A percentile compares a stretch with the other conserved stretches of the same genome.
These are phyloP conservation scores for Centroberyx gerrardi DNA, from an alignment of 2,797 vertebrate species.

Conservation along the genomic window DNA sequence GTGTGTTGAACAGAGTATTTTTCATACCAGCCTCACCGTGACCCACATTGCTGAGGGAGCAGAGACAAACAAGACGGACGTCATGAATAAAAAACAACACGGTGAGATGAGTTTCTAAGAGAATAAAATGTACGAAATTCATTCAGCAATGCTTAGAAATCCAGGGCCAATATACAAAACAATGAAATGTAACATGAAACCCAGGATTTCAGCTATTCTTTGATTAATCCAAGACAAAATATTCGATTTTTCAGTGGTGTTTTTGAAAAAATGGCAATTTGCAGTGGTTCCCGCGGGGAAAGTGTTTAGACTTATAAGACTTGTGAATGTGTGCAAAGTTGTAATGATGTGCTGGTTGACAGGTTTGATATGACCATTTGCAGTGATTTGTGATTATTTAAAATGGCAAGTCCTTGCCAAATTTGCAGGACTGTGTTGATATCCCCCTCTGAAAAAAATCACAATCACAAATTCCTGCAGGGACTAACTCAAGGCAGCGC, in stretches of 20 bases:
- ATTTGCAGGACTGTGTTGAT: constrained; percentile 6
- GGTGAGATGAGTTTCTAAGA: not conserved
- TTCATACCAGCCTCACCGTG: constrained; percentile 11
- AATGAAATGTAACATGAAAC: not conserved
- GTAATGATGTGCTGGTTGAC: not conserved
- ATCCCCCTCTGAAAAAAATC: not conserved
- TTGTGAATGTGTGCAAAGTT: not conserved
- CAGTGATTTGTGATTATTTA: not conserved
- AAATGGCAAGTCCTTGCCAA: not conserved
- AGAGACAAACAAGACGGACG: not conserved
- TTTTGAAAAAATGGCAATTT: not conserved
- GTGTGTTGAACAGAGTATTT: not conserved
- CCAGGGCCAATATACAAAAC: not conserved
- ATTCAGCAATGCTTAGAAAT: not conserved
- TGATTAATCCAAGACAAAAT: not conserved
- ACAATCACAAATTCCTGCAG: not conserved
- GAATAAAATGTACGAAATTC: not conserved
- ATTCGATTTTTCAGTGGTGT: not conserved
- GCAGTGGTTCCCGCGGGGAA: not conserved
- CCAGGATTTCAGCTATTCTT: not conserved
- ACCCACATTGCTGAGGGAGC: constrained; percentile 5
- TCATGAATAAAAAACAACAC: not conserved
- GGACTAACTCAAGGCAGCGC: not conserved
- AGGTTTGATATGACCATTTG: not conserved
- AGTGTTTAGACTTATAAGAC: not conserved